Percentiles rank a stretch among this genome's conserved stretches.
These are phyloP conservation scores for Limenitis camilla DNA, from an alignment of 2,888 invertebrate genomes.

Conservation along the genomic window DNA sequence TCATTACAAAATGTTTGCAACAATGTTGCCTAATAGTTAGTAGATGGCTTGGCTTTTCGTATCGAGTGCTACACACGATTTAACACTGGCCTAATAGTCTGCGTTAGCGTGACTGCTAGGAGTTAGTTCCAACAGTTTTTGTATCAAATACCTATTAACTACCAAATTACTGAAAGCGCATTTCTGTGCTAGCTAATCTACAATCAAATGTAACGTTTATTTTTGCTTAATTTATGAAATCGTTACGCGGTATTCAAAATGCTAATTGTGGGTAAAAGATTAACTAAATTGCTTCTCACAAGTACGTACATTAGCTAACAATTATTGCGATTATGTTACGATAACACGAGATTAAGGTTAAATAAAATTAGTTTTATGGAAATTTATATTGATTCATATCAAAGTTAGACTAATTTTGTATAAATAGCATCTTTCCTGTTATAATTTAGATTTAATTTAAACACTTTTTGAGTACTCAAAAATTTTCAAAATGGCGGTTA, in stretches of 20 bases:
- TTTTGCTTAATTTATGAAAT: conserved; percentile 8
- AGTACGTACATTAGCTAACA: conserved; percentile 5
- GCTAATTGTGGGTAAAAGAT: conserved; percentile 5
- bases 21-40: conserved; percentile 9
- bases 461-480: no score
- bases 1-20: conserved; percentile 7
- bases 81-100: conserved; percentile 47
- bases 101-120: conserved; percentile 56
- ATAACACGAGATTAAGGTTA: conserved; percentile 2
- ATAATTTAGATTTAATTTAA: no score
- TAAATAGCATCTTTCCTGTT: no score
- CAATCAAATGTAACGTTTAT: conserved; percentile 1
- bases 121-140: conserved; percentile 48
- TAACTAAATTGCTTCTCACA: conserved; percentile 7
- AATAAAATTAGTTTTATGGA: conserved; percentile 8
- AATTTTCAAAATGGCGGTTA: no score
- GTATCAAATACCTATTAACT: conserved; percentile 49
- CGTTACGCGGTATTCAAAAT: conserved; percentile 2
- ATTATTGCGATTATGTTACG: conserved; percentile 6
- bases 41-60: conserved; percentile 20
- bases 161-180: conserved; percentile 39
- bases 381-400: conserved; percentile 6
- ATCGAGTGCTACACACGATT: conserved; percentile 62
- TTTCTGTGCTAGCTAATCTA: conserved; percentile 22
- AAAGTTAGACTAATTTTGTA: background rate